Evolutionary conservation across 2,888 invertebrate genomes (phyloP).

Genomic region (Subacronicta megacephala): DNA sequence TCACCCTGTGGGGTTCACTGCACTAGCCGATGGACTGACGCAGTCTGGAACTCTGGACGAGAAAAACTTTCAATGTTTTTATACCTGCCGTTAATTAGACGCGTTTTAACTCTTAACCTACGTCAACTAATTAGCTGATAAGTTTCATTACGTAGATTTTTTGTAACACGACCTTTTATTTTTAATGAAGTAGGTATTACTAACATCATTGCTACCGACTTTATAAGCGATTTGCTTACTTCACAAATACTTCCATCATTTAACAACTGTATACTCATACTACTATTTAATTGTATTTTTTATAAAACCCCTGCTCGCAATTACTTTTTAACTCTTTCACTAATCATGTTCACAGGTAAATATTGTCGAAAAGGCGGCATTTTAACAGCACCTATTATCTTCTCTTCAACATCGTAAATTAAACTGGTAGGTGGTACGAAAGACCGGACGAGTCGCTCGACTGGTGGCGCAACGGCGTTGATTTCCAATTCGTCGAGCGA

Average conservation of each 20-base stretch:
- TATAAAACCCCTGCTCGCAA: neutral
- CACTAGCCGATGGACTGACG: slow-evolving; percentile 57
- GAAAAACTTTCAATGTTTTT: slow-evolving; percentile 46
- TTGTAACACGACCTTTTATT: slow-evolving; percentile 7
- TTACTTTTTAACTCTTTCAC: slow-evolving; percentile 40
- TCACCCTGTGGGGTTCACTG: slow-evolving; percentile 63
- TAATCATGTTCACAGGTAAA: slow-evolving; percentile 57
- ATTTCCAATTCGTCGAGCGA: slow-evolving; percentile 60
- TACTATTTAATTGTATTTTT: too few relatives aligned
- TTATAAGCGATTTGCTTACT: too few relatives aligned
- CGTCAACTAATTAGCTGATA: slow-evolving; percentile 31
- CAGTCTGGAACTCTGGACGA: slow-evolving; percentile 57
- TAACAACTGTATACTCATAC: too few relatives aligned
- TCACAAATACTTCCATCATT: too few relatives aligned
- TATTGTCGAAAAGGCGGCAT: slow-evolving; percentile 72
- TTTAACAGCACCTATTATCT: slow-evolving; percentile 84
- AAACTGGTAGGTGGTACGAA: slow-evolving; percentile 77
- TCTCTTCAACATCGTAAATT: slow-evolving; percentile 85
- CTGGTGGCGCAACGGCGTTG: slow-evolving; percentile 62
- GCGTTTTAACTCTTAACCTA: slow-evolving; percentile 25
- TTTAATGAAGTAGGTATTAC: too few relatives aligned
- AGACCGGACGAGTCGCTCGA: slow-evolving; percentile 66
- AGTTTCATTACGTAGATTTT: slow-evolving; percentile 12
- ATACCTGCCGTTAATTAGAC: slow-evolving; percentile 45
- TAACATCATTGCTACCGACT: neutral